Conservation (phyloP, 2,888 invertebrate genomes). For the Drosophila nr. perissopoda region DNA sequence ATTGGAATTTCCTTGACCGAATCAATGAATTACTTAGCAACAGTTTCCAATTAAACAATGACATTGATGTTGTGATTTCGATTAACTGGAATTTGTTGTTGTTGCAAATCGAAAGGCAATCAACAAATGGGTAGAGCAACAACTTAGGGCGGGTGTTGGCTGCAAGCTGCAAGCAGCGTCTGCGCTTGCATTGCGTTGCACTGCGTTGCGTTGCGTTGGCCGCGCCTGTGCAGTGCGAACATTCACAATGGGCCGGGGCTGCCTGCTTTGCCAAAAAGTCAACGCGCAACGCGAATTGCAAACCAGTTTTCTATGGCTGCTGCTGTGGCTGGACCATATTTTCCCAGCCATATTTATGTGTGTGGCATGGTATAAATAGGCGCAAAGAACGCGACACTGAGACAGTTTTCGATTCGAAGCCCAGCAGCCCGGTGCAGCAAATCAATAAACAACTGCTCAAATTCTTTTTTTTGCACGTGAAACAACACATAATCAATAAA, state of each 20-base stretch:
- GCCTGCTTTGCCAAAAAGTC: slow-evolving; percentile 69
- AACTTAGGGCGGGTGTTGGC: slow-evolving; percentile 48
- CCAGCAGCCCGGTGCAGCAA: slow-evolving; percentile 44
- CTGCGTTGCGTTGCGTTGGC: slow-evolving; percentile 38
- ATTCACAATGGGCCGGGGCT: slow-evolving; percentile 50
- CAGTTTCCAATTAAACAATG: slow-evolving; percentile 72
- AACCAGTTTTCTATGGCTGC: slow-evolving; percentile 65
- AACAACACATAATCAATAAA: slow-evolving; percentile 16
- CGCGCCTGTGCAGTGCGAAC: slow-evolving; percentile 61
- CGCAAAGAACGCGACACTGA: slow-evolving; percentile 70
- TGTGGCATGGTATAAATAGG: slow-evolving; percentile 71
- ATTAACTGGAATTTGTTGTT: slow-evolving; percentile 50
- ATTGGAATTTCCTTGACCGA: slow-evolving; percentile 34
- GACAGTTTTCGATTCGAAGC: slow-evolving; percentile 72
- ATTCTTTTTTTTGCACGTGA: slow-evolving; percentile 48
- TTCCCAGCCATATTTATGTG: slow-evolving; percentile 45
- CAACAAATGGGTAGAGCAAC: slow-evolving; percentile 50
- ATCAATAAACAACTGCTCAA: slow-evolving; percentile 33
- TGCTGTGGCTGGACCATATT: slow-evolving; percentile 57
- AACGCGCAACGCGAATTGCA: slow-evolving; percentile 17
- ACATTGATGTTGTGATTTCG: slow-evolving; percentile 37
- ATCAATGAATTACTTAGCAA: slow-evolving; percentile 29
- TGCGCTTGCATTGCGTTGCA: slow-evolving; percentile 9
- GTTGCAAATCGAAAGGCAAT: slow-evolving; percentile 49
- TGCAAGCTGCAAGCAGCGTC: slow-evolving; percentile 9